These are phyloP conservation scores for Tenthredo scrophulariae DNA, from an alignment of 2,888 invertebrate genomes.

Conservation along the genomic window DNA sequence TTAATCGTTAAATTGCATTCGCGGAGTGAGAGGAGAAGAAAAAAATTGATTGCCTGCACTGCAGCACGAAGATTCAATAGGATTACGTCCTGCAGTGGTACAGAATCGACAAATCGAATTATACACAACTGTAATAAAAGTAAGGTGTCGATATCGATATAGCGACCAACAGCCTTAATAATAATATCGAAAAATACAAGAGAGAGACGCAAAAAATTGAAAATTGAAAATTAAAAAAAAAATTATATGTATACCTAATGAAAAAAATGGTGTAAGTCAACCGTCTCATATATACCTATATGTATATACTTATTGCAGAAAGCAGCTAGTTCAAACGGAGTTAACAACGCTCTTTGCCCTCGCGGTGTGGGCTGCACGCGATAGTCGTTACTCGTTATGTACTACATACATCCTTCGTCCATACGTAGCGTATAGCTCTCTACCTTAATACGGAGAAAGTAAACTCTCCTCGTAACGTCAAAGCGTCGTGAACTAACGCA, in stretches of 20 bases:
- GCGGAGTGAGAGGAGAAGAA: background rate
- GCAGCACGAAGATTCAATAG: background rate
- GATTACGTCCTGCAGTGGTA: background rate
- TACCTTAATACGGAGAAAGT: conserved; percentile 38
- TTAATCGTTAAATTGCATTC: conserved; percentile 10
- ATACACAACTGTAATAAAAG: background rate
- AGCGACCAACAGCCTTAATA: background rate
- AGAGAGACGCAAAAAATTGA: too few relatives aligned
- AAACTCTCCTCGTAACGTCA: conserved; percentile 26
- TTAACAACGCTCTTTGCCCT: conserved; percentile 26
- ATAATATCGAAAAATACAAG: too few relatives aligned
- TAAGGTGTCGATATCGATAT: background rate
- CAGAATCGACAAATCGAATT: background rate
- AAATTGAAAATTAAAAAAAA: too few relatives aligned
- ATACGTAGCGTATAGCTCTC: background rate
- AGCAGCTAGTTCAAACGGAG: conserved; percentile 24
- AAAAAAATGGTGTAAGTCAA: background rate
- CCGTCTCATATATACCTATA: background rate
- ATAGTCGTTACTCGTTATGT: conserved; percentile 12
- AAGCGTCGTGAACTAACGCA: conserved; percentile 20
- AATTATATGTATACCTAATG: background rate
- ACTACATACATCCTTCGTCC: conserved; percentile 3
- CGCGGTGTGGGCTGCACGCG: conserved; percentile 10
- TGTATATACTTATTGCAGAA: background rate
- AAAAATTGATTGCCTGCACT: conserved; percentile 1